Conservation (phyloP, 1,140 invertebrate species). For the Eupeodes corollae region DNA sequence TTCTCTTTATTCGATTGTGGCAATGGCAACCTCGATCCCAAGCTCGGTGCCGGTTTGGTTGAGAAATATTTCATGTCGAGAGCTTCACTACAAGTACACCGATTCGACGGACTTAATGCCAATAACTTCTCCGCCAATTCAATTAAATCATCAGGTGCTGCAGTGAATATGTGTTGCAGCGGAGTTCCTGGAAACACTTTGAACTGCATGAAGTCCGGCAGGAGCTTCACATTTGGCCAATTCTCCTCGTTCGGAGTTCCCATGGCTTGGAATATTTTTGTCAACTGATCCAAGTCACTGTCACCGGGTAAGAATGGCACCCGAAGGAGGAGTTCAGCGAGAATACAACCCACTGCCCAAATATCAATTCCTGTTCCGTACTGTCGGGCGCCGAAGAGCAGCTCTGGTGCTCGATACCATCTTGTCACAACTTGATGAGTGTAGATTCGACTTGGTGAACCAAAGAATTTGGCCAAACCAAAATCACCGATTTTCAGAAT, state of each 20-base stretch:
- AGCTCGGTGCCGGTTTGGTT: constrained; percentile 81
- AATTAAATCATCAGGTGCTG: constrained; percentile 87
- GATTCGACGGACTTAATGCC: constrained; percentile 70
- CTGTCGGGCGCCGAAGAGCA: constrained; percentile 88
- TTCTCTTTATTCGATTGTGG: constrained; percentile 34
- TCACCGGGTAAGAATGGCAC: constrained; percentile 93
- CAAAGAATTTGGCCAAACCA: constrained; percentile 93
- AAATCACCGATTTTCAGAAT: constrained; percentile 97
- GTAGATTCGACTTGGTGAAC: constrained; percentile 90
- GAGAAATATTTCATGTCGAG: constrained; percentile 74
- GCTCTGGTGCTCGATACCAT: constrained; percentile 88
- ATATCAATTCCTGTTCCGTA: constrained; percentile 97
- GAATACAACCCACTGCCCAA: constrained; percentile 97
- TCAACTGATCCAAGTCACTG: constrained; percentile 91
- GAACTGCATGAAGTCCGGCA: constrained; percentile 91
- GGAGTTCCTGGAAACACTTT: constrained; percentile 75
- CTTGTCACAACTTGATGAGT: constrained; percentile 98
- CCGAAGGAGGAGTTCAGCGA: constrained; percentile 87
- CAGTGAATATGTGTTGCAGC: constrained; percentile 87
- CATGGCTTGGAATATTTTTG: constrained; percentile 82
- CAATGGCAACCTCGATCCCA: constrained; percentile 67
- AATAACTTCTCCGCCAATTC: constrained; percentile 70
- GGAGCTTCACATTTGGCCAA: constrained; percentile 76
- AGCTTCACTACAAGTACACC: constrained; percentile 71
- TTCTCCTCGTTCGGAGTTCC: constrained; percentile 87